phyloP scores from a whole-genome alignment of 2,888 invertebrate species.

The Phyllotreta striolata region DNA sequence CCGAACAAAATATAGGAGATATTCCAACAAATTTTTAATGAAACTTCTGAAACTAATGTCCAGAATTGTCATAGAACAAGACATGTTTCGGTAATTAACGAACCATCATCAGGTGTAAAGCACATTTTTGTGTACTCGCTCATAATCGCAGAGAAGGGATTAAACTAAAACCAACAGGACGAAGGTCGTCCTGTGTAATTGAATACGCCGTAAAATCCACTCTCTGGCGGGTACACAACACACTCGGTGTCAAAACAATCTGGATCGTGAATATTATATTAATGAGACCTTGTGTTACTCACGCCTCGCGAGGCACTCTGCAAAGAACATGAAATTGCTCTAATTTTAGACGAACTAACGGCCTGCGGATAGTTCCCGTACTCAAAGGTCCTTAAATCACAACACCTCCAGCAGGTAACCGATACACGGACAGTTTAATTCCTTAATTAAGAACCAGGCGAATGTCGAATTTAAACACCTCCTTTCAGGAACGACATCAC shows the following conservation, averaged over 20 bases:
- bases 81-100: no score
- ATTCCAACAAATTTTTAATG: no score
- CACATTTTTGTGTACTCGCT: not conserved
- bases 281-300: slow-evolving; percentile 32
- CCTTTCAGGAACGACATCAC: no score
- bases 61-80: no score
- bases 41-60: no score
- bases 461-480: no score
- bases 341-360: slow-evolving; percentile 27
- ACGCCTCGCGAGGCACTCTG: slow-evolving; percentile 29
- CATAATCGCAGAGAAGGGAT: not conserved
- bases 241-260: slow-evolving; percentile 37
- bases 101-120: no score
- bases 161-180: slow-evolving; percentile 6
- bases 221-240: slow-evolving; percentile 20
- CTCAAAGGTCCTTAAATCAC: no score
- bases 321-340: slow-evolving; percentile 32
- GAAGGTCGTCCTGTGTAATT: slow-evolving; percentile 13
- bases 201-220: slow-evolving; percentile 13
- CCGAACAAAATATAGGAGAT: no score
- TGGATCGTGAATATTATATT: slow-evolving; percentile 38
- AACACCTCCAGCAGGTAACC: no score
- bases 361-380: slow-evolving; percentile 14
- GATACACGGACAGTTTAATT: no score
- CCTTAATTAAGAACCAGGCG: no score